Conservation (phyloP, 2,113 vertebrate genomes). For the Tragulus kanchil region DNA sequence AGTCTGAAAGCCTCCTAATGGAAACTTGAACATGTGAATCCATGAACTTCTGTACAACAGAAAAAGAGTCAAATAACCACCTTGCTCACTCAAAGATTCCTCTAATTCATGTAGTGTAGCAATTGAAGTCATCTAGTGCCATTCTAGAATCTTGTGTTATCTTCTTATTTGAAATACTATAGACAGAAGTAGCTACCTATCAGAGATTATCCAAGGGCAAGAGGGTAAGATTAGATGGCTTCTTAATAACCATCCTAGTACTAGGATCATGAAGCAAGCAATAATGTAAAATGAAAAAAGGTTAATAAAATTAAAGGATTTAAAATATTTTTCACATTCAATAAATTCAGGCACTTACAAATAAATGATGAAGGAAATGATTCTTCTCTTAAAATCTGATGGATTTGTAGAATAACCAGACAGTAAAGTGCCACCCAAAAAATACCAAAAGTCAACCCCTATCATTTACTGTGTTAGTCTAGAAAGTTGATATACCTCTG, state of each 20-base stretch:
- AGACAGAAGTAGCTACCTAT: conserved; percentile 4
- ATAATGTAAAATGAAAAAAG: conserved; percentile 58
- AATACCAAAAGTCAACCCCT: too few relatives aligned
- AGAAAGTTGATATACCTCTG: background rate
- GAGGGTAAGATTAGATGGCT: background rate
- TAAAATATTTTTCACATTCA: conserved; percentile 20
- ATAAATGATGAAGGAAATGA: too few relatives aligned
- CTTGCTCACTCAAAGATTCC: background rate
- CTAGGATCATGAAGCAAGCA: conserved; percentile 51
- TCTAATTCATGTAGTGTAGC: conserved; percentile 25
- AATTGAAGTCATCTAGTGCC: background rate
- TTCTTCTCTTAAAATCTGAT: too few relatives aligned
- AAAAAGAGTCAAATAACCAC: background rate
- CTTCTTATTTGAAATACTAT: conserved; percentile 10
- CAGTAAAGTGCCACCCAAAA: too few relatives aligned
- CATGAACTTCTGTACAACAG: background rate
- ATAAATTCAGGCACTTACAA: too few relatives aligned
- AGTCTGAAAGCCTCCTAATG: conserved; percentile 15
- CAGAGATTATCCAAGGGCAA: conserved; percentile 16
- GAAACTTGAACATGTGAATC: conserved; percentile 2
- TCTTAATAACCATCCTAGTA: conserved; percentile 4
- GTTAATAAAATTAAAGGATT: conserved; percentile 32
- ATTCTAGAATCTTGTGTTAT: background rate
- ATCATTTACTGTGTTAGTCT: background rate
- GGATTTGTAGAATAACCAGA: too few relatives aligned